Evolutionary conservation across 2,797 vertebrate genomes (phyloP).

Genomic region (Hapalemur alaotrensis): DNA sequence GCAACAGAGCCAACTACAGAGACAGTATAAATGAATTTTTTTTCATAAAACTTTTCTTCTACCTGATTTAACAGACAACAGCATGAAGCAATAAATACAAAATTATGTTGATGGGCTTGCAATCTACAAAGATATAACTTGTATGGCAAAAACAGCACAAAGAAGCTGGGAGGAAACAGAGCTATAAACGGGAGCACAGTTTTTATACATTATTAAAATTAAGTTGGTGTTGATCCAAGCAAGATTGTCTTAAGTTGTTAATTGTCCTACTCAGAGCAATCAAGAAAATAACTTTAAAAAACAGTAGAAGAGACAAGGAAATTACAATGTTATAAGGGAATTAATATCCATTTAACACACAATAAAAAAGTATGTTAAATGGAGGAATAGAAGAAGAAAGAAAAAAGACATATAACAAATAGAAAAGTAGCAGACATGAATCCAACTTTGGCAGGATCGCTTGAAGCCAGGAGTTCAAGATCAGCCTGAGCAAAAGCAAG

Average conservation of each 20-base stretch:
- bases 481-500: background rate
- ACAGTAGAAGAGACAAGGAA: background rate
- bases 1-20: no score
- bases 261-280: background rate
- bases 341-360: background rate
- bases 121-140: background rate
- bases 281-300: background rate
- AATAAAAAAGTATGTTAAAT: background rate
- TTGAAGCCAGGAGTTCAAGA: background rate
- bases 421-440: background rate
- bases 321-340: background rate
- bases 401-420: background rate
- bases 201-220: background rate
- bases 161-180: background rate
- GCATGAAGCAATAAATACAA: background rate
- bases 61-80: background rate
- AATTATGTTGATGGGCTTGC: background rate
- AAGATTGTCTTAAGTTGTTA: background rate
- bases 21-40: rapidly evolving
- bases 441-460: no score
- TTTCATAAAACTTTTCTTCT: background rate
- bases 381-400: background rate
- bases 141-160: no score
- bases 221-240: background rate
- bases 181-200: rapidly evolving